Percentiles rank a stretch among this genome's conserved stretches.
Conservation (phyloP, 2,113 vertebrate genomes). For the Psilopogon haemacephalus region DNA sequence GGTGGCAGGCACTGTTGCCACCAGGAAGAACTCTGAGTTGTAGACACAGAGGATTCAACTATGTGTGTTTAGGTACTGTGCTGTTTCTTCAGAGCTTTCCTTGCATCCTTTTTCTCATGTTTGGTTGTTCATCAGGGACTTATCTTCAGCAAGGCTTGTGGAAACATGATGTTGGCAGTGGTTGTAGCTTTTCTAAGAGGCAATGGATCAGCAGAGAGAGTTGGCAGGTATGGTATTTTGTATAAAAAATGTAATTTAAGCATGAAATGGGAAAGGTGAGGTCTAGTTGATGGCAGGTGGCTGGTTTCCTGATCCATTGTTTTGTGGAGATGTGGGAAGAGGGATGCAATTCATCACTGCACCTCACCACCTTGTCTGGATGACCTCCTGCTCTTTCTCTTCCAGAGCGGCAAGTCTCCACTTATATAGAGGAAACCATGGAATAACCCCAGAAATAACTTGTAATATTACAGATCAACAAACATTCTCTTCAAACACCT, state of each 20-base stretch:
- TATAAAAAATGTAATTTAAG: not conserved
- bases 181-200: not conserved
- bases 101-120: not conserved
- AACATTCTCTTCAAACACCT: not conserved
- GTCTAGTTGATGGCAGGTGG: not conserved
- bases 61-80: not conserved
- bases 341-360: not conserved
- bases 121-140: not conserved
- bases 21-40: accelerated
- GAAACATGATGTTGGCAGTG: not conserved
- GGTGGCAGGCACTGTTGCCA: not conserved
- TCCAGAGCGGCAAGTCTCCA: not conserved
- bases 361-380: not conserved
- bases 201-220: not conserved
- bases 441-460: not conserved
- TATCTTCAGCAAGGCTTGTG: not conserved
- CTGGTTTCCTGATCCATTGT: not conserved
- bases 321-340: not conserved
- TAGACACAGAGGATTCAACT: not conserved
- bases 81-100: not conserved
- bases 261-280: not conserved
- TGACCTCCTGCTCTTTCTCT: not conserved
- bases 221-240: not conserved
- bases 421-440: not conserved
- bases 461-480: not conserved